Base-by-base conservation (phyloP, 1,140 invertebrate species). In the Liolophura sinensis region DNA sequence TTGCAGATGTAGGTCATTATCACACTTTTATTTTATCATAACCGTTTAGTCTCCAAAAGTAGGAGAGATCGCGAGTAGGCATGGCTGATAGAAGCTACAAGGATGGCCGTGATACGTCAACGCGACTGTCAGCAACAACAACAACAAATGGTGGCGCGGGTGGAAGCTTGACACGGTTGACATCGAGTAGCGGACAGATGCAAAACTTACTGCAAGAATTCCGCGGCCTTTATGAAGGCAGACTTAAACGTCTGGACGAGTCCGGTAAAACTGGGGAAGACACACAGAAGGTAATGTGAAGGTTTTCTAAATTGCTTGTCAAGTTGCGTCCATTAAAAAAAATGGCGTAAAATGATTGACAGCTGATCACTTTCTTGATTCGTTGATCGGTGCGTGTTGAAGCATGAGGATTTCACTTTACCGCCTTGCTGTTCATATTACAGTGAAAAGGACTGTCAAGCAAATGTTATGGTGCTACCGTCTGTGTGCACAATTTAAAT, bases 121-220 rank as follows among this genome's bases (percentile, higher is more conserved):
- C 31, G 31, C 31, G 31, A 40, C 31, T 40, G 31, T 40, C 31
- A 40, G 31, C 31, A 40, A 9, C 31, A 40, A 40, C 31, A 40
- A 40, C 31, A 40, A 40, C 31, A 3, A 40, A 40, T 40, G 31
- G 31, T 40, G 31, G 31, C 31, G 31, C 31, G 31, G 31, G 31
- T 40, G 31, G 31, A 40, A 40, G 31, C 31, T 9, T 40, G 31
- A 40, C 31, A 40, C 3, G 31, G 31, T 40, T 40, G 31, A 40
- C 31, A 40, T 40, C 22, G 59, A 61, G 20, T 58, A 54, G 57
- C 58, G 77, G 78, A 20, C 76, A 78, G 47, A 80, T 82, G 78
- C 78, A 79, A 51, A 75, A 69, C 48, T 68, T 82, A 55, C 64
- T 82, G 50, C 76, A 74, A 12, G 78, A 81, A 69, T 82, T 82